A percentile compares a stretch with the other conserved stretches of the same genome.
Evolutionary conservation across 2,888 invertebrate species (phyloP).

Genomic region (Charanyca ferruginea): DNA sequence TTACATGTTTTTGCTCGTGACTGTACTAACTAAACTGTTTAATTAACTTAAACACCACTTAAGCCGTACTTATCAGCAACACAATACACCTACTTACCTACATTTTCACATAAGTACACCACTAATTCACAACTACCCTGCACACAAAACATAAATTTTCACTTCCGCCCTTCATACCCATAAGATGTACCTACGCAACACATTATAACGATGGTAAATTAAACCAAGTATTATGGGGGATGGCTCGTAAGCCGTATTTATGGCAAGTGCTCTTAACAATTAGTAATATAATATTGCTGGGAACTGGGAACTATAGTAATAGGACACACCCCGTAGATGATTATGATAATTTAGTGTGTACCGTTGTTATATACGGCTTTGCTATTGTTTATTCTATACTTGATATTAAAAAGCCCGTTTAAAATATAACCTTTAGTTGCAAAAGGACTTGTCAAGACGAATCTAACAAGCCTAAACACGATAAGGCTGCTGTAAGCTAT

Average conservation of each 20-base stretch:
- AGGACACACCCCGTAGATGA: slow-evolving; percentile 23
- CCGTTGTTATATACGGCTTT: neutral
- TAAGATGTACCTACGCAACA: slow-evolving; percentile 23
- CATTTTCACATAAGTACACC: slow-evolving; percentile 2
- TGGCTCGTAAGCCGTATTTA: slow-evolving; percentile 57
- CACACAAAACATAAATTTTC: slow-evolving; percentile 48
- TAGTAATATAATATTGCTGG: slow-evolving; percentile 59
- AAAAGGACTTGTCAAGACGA: too few species aligned
- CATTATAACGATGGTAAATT: slow-evolving; percentile 55
- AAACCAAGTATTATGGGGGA: slow-evolving; percentile 48
- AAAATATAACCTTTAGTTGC: too few species aligned
- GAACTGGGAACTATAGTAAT: slow-evolving; percentile 43
- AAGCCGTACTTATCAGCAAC: neutral
- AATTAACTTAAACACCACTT: neutral
- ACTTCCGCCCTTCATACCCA: slow-evolving; percentile 16
- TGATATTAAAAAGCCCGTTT: too few species aligned
- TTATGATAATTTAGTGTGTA: slow-evolving; percentile 34
- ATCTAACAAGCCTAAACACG: too few species aligned
- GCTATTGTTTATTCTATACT: too few species aligned
- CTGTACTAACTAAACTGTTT: too few species aligned
- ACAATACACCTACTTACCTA: neutral
- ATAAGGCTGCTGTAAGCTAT: too few species aligned
- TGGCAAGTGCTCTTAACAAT: slow-evolving; percentile 61
- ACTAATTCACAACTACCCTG: slow-evolving; percentile 26
- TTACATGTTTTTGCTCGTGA: too few species aligned